A percentile compares a stretch with the other conserved stretches of the same genome.
These are phyloP conservation scores for Cydia pomonella DNA, from an alignment of 1,140 invertebrate genomes.

Conservation along the genomic window DNA sequence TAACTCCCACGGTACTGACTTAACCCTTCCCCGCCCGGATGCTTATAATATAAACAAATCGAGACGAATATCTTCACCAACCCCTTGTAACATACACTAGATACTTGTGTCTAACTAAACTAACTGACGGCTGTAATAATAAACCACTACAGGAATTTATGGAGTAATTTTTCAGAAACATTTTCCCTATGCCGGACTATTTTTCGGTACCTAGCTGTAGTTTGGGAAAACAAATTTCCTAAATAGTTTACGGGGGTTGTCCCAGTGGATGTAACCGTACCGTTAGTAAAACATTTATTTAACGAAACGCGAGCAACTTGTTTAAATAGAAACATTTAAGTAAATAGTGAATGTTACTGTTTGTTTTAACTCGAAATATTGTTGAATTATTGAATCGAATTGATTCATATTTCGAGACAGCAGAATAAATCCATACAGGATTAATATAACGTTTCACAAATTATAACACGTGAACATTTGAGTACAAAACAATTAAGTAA, in stretches of 20 bases:
- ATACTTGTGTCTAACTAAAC: conserved; percentile 15
- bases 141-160: neutral
- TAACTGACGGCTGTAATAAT: conserved; percentile 6
- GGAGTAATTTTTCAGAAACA: neutral
- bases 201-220: conserved; percentile 33
- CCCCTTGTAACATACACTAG: neutral
- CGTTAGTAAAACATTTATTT: conserved; percentile 43
- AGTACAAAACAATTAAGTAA: too few relatives aligned
- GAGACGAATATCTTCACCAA: conserved; percentile 14
- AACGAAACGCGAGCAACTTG: conserved; percentile 37
- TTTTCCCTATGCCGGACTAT: neutral
- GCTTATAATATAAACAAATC: conserved; percentile 39
- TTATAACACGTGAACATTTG: too few relatives aligned
- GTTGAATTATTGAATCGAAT: neutral
- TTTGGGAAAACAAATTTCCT: conserved; percentile 40
- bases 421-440: neutral
- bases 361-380: neutral
- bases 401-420: neutral
- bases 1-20: conserved; percentile 38
- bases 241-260: conserved; percentile 53
- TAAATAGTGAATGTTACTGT: conserved; percentile 19
- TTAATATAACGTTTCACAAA: conserved; percentile 22
- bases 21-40: conserved; percentile 42
- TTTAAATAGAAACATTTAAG: conserved; percentile 5
- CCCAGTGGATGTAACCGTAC: conserved; percentile 43